phyloP scores from a whole-genome alignment of 2,113 vertebrate species.

The Plectropomus leopardus region DNA sequence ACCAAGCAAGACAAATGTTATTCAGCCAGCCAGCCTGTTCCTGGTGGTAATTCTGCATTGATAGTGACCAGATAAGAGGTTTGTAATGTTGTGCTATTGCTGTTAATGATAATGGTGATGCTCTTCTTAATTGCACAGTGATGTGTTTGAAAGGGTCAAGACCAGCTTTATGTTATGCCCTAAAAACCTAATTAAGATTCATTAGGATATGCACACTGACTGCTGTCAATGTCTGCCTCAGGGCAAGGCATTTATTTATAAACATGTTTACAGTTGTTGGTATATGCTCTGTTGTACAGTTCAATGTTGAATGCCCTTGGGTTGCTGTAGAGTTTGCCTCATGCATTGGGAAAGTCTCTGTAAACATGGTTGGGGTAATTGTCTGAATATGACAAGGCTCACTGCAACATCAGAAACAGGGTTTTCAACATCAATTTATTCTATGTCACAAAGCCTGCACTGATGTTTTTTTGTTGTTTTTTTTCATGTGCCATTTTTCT shows the following conservation, averaged over 20 bases:
- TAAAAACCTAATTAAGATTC: conserved; percentile 46
- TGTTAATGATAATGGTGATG: conserved; percentile 8
- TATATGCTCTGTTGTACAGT: conserved; percentile 53
- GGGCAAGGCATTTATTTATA: conserved; percentile 44
- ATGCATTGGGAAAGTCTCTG: conserved; percentile 11
- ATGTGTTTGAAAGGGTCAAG: conserved; percentile 29
- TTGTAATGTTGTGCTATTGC: conserved; percentile 14
- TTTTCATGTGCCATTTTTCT: conserved; percentile 39
- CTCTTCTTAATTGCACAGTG: conserved; percentile 24
- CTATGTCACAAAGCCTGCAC: conserved; percentile 13
- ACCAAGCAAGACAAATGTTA: no score
- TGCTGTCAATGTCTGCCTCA: conserved; percentile 41
- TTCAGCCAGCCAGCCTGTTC: no score
- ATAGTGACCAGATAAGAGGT: conserved; percentile 4
- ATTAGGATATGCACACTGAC: conserved; percentile 22
- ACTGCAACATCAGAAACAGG: conserved; percentile 25
- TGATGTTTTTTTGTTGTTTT: background rate
- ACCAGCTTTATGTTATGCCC: background rate
- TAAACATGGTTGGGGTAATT: conserved; percentile 61
- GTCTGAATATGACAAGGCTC: conserved; percentile 52
- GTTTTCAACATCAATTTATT: conserved; percentile 31
- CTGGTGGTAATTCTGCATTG: background rate
- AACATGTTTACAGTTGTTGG: conserved; percentile 45
- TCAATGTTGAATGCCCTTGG: conserved; percentile 38
- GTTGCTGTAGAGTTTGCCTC: conserved; percentile 44